These are phyloP conservation scores for Eupithecia vulgata DNA, from an alignment of 2,888 invertebrate species.

Conservation along the genomic window DNA sequence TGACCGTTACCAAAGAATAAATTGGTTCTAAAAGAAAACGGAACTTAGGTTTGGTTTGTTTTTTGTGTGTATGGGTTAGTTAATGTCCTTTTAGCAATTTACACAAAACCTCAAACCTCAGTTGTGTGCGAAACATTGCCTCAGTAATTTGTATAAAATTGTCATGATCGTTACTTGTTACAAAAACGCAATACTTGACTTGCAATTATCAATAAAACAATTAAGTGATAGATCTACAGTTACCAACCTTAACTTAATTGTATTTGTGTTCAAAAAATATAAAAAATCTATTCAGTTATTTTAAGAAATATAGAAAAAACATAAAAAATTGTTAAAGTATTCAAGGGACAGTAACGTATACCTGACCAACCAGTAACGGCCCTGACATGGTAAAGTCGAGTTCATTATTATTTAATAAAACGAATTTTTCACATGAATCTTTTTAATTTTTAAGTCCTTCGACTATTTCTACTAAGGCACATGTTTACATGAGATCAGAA, in stretches of 20 bases:
- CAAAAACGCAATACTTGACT: slow-evolving; percentile 26
- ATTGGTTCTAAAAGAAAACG: slow-evolving; percentile 23
- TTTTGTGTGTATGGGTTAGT: slow-evolving; percentile 24
- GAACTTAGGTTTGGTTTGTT: slow-evolving; percentile 19
- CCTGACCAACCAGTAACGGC: slow-evolving; percentile 11
- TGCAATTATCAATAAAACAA: slow-evolving; percentile 23
- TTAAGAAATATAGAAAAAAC: slow-evolving; percentile 10
- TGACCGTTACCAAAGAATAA: slow-evolving; percentile 30
- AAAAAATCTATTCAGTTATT: slow-evolving; percentile 9
- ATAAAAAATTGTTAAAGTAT: slow-evolving; percentile 2
- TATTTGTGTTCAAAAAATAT: slow-evolving; percentile 25
- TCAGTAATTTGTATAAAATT: slow-evolving; percentile 31
- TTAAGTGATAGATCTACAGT: slow-evolving; percentile 14
- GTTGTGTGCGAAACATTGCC: slow-evolving; percentile 23
- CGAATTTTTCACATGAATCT: neutral
- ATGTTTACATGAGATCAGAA: slow-evolving; percentile 15
- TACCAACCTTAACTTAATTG: slow-evolving; percentile 19
- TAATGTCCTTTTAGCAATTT: slow-evolving; percentile 20
- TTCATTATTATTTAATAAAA: slow-evolving; percentile 12
- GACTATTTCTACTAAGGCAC: slow-evolving; percentile 9
- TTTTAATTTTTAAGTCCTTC: slow-evolving; percentile 10
- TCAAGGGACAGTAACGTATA: slow-evolving; percentile 16
- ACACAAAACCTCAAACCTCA: slow-evolving; percentile 20
- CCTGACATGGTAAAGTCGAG: slow-evolving; percentile 14
- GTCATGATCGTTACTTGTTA: slow-evolving; percentile 17